A percentile compares a stretch with the other conserved stretches of the same genome.
Evolutionary conservation across 1,140 invertebrate genomes (phyloP).

Genomic region (Drosophila elegans): DNA sequence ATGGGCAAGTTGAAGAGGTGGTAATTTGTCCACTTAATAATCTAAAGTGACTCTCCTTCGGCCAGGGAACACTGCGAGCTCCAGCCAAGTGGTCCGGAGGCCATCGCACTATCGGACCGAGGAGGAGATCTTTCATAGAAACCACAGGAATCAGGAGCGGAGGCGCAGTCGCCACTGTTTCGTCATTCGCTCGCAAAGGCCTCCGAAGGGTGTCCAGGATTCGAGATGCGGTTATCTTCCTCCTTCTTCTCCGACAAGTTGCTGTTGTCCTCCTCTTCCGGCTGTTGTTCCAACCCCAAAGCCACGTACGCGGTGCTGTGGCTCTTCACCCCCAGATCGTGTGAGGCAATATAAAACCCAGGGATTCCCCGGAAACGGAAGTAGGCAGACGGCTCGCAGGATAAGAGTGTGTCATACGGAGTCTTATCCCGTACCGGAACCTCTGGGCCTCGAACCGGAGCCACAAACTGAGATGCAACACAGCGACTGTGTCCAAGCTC

Average conservation of each 20-base stretch:
- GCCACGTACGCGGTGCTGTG: neutral
- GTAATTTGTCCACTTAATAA: neutral
- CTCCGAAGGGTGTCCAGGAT: neutral
- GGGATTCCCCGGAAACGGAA: neutral
- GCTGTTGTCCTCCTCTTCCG: neutral
- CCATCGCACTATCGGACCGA: neutral
- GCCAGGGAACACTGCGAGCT: slow-evolving; percentile 11
- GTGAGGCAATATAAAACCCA: neutral
- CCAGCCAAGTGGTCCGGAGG: no score
- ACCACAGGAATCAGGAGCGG: neutral
- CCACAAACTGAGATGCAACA: neutral
- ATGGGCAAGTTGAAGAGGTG: slow-evolving; percentile 46
- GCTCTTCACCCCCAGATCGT: neutral
- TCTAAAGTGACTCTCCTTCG: neutral
- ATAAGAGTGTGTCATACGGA: neutral
- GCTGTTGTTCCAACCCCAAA: neutral
- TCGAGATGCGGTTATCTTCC: slow-evolving; percentile 13
- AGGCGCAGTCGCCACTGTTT: slow-evolving; percentile 32
- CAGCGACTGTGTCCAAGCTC: neutral
- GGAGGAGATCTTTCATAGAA: neutral
- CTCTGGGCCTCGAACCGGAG: neutral
- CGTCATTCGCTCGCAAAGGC: slow-evolving; percentile 13
- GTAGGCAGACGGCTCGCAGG: no score
- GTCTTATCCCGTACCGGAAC: slow-evolving; percentile 1
- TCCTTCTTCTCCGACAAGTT: neutral